A percentile compares a stretch with the other conserved stretches of the same genome.
phyloP scores from a whole-genome alignment of 2,797 vertebrate genomes.

The Anableps anableps region DNA sequence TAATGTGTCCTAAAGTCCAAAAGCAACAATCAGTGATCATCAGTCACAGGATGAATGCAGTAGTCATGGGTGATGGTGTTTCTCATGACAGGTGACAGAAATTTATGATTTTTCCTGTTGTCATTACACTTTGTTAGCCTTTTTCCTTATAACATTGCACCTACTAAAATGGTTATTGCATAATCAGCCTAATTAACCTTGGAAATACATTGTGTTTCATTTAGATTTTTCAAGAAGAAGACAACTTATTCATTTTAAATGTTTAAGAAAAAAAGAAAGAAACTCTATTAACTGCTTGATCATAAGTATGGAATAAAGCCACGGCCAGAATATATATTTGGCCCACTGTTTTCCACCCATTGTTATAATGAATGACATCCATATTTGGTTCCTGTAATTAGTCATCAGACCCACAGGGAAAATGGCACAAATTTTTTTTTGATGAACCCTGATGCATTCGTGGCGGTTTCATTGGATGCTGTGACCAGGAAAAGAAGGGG shows the following conservation, averaged over 20 bases:
- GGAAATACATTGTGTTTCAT: too few relatives aligned
- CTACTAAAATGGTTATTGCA: too few relatives aligned
- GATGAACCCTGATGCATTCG: neutral
- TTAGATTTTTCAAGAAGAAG: too few relatives aligned
- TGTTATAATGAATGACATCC: neutral
- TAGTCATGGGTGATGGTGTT: too few relatives aligned
- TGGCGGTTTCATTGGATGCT: neutral
- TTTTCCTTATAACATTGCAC: too few relatives aligned
- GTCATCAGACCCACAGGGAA: neutral
- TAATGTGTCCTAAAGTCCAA: neutral
- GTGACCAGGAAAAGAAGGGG: neutral
- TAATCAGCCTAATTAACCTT: too few relatives aligned
- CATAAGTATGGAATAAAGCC: neutral
- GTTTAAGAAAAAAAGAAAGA: neutral
- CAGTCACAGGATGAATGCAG: too few relatives aligned
- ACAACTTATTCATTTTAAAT: neutral
- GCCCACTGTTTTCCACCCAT: neutral
- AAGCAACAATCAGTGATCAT: too few relatives aligned
- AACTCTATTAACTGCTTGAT: neutral
- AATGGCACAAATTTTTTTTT: neutral
- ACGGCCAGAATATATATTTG: neutral
- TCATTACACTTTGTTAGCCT: too few relatives aligned
- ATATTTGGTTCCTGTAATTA: neutral
- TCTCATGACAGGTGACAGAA: too few relatives aligned
- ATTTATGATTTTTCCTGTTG: too few relatives aligned